phyloP scores from a whole-genome alignment of 2,888 invertebrate genomes.

The Agriopis aurantiaria region DNA sequence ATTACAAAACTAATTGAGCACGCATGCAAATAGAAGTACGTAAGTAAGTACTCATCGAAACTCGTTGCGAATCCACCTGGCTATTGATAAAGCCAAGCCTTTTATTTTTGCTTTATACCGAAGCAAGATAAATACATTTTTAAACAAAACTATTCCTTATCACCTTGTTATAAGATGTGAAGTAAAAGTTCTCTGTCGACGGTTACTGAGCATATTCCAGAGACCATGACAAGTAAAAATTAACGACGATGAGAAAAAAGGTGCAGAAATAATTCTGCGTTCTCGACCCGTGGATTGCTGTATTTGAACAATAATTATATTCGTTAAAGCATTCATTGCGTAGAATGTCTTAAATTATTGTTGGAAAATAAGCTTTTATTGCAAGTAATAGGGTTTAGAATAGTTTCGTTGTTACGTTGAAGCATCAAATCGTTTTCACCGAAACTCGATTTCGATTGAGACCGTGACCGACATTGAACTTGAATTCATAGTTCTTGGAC shows the following conservation, averaged over 20 bases:
- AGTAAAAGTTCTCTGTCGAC: not conserved
- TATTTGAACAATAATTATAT: conserved; percentile 42
- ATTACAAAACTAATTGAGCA: conserved; percentile 13
- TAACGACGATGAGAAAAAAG: conserved; percentile 36
- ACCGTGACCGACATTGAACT: conserved; percentile 60
- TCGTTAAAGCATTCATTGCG: conserved; percentile 32
- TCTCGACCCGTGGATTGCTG: conserved; percentile 28
- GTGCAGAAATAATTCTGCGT: conserved; percentile 37
- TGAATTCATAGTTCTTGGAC: conserved; percentile 37
- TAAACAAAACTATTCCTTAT: conserved; percentile 27
- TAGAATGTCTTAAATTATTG: conserved; percentile 16
- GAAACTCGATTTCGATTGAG: conserved; percentile 47
- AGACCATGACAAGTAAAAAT: conserved; percentile 41
- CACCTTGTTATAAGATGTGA: not conserved
- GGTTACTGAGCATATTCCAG: conserved; percentile 35
- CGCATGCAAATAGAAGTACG: conserved; percentile 17
- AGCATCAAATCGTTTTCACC: conserved; percentile 39
- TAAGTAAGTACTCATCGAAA: conserved; percentile 25
- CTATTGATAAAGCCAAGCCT: conserved; percentile 41
- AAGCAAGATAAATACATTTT: conserved; percentile 8
- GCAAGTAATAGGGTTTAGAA: conserved; percentile 32
- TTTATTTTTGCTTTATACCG: conserved; percentile 35
- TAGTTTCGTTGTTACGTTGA: conserved; percentile 21
- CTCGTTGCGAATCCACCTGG: conserved; percentile 41
- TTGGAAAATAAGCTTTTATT: conserved; percentile 22